These are phyloP conservation scores for Magallana nippona DNA, from an alignment of 2,888 invertebrate species.

Conservation along the genomic window DNA sequence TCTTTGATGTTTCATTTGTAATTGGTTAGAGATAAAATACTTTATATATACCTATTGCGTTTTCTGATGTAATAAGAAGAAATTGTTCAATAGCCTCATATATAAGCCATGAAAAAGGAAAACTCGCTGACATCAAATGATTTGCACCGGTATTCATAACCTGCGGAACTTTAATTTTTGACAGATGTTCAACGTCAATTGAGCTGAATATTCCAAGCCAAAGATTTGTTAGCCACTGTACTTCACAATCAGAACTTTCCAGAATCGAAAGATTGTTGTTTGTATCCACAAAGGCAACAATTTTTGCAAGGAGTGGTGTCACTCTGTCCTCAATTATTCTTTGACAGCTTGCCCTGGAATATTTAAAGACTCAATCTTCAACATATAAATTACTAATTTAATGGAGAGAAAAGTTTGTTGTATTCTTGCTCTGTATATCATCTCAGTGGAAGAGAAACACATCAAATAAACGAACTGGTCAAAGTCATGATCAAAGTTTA, in stretches of 20 bases:
- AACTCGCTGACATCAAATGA: constrained; percentile 52
- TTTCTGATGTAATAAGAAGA: constrained; percentile 42
- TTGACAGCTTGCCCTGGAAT: constrained; percentile 65
- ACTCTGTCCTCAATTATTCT: constrained; percentile 70
- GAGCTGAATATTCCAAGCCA: constrained; percentile 67
- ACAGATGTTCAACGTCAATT: constrained; percentile 58
- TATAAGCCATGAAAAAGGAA: constrained; percentile 75
- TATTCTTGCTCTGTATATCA: too few species aligned
- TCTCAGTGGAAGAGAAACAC: too few species aligned
- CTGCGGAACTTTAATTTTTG: constrained; percentile 61
- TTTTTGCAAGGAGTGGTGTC: constrained; percentile 70
- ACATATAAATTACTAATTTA: too few species aligned
- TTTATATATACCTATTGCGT: neutral
- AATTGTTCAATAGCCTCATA: constrained; percentile 54
- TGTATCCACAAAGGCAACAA: constrained; percentile 71
- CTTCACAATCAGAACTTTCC: neutral
- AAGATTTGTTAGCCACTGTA: constrained; percentile 62
- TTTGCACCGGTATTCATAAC: constrained; percentile 62
- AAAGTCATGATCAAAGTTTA: too few species aligned
- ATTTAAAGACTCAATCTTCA: neutral
- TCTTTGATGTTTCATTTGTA: too few species aligned
- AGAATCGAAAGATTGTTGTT: constrained; percentile 72
- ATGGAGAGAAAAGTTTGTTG: too few species aligned
- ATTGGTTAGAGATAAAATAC: neutral
- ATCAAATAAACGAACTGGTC: too few species aligned